Evolutionary conservation across 1,140 invertebrate genomes (phyloP), one percentile per base, ranked within the genome.

Genomic region (Eulimnadia texana): DNA sequence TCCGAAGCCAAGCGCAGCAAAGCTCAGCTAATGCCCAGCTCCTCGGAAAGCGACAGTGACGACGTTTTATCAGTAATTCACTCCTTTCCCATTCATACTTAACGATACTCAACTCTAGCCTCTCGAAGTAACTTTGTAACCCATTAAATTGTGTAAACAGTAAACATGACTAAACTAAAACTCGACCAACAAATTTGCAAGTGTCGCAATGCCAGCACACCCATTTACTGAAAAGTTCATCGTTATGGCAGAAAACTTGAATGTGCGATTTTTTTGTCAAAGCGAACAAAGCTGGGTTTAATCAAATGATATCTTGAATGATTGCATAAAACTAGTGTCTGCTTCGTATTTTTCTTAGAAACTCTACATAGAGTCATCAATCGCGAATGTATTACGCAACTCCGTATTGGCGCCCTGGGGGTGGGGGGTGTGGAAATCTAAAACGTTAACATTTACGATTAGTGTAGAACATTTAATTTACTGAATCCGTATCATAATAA

Each of bases 1-100:
- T 16, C 16, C 33, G 33, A 42, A 16, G 29, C 24, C 27, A 16
- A 33, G 25, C 33, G 27, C 27, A 23, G 33, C 25, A 27, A 42
- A 20, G n/a, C n/a, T 13, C 55, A 57, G 80, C 88, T 84, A 81
- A 84, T 86, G 80, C 85, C 85, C 75, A 88, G 90, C 78, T 83
- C 88, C 74, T 91, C 88, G 67, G 88, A 88, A 78, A 91, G 88
- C 73, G 89, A 91, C 73, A 88, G 91, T 75, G 89, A 92, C 73
- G 90, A 88, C 76, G 86, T 89, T 73, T 90, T 88, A 69, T 88
- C 90, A 85, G 89, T 92, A 84, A 69, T 57, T 6, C 27, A 11
- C 29, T 6, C 3, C 52, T 54, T 27, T 22, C n/a, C 27, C 27
- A n/a, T 33, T n/a, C 19, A 56, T 27, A 16, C 13, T 16, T 23